phyloP scores from a whole-genome alignment of 2,113 vertebrate genomes.

The Pteronura brasiliensis region DNA sequence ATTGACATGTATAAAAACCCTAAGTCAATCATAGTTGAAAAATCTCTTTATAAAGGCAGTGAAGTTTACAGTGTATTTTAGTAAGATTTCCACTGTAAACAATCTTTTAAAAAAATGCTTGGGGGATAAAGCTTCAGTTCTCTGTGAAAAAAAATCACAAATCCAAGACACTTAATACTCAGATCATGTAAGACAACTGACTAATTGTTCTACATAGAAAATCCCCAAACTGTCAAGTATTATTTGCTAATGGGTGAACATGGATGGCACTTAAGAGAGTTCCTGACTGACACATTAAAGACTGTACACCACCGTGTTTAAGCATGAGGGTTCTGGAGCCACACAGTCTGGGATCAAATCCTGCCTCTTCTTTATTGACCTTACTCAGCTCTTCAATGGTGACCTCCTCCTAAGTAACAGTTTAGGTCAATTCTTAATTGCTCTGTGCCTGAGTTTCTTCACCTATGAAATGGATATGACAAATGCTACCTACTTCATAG shows the following conservation, averaged over 20 bases:
- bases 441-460: constrained; percentile 7
- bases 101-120: background rate
- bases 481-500: background rate
- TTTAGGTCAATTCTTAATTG: background rate
- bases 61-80: constrained; percentile 23
- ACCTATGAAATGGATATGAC: background rate
- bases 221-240: background rate
- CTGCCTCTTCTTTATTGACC: background rate
- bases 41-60: background rate
- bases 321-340: background rate
- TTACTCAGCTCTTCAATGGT: background rate
- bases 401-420: background rate
- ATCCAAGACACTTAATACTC: background rate
- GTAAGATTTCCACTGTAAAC: background rate
- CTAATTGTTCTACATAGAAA: constrained; percentile 8
- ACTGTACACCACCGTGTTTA: background rate
- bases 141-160: background rate
- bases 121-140: background rate
- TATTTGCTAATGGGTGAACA: constrained; percentile 19
- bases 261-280: background rate
- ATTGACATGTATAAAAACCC: background rate
- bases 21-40: background rate
- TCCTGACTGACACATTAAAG: constrained; percentile 21
- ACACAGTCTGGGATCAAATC: background rate
- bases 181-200: constrained; percentile 21